Base-by-base conservation (phyloP, 1,140 invertebrate species). In the Habropoda laboriosa region DNA sequence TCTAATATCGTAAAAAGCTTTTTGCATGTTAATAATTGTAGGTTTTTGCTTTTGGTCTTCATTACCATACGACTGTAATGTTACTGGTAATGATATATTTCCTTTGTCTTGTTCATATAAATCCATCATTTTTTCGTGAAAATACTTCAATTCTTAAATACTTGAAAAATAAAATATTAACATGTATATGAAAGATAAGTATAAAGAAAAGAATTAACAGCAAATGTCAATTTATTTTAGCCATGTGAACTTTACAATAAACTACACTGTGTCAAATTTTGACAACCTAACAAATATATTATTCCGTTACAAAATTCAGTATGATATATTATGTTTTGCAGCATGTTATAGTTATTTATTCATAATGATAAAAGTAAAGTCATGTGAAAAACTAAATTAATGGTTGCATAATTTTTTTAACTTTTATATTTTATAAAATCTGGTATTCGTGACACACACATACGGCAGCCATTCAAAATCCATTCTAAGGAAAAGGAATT, bases 21-120 rank as follows among this genome's bases (percentile, higher is more conserved):
- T 89, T 86, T 92, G 89, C 32, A 86, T 80, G 63, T 92, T 91
- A 38, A 91, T 66, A 53, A 89, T 91, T 10, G 68, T 53, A 74
- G 74, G 38, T 49, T 66, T 67, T 21, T 35, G 58, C 55, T 77
- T 87, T 40, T 35, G 32, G 38, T 24, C n/a, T n/a, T 68, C 60
- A 72, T 83, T 32, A 60, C 88, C 72, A 2, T 72, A 81, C 27
- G 87, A 79, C 67, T 89, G 89, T 38, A 92, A 71, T 74, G 78
- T 68, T 12, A n/a, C 0, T 21, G 88, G 81, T 12, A 92, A 81
- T 16, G 86, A 90, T 71, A 90, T 85, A 71, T 90, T 90, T 51
- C 57, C 66, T 7, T 66, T 79, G 21, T 87, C 75, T 63, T 73
- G 76, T 27, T 38, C 79, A 0, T 71, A 51, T 47, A 87, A 45